phyloP scores from a whole-genome alignment of 2,888 invertebrate species.

The Macaria liturata region DNA sequence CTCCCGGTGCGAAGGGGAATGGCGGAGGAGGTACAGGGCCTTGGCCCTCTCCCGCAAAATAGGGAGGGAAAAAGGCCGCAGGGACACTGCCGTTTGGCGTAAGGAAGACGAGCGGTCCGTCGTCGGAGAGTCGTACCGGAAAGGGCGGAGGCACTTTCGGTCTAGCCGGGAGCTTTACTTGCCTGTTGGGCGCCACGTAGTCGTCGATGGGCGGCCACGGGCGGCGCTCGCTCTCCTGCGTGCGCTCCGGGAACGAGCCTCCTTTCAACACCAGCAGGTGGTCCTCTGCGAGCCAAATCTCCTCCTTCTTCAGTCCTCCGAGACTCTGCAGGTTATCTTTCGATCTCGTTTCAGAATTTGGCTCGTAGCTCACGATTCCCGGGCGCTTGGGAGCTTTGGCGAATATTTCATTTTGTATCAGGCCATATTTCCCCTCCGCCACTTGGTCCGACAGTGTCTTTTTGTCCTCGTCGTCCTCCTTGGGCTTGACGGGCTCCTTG shows the following conservation, averaged over 20 bases:
- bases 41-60: conserved; percentile 85
- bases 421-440: conserved; percentile 94
- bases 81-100: conserved; percentile 90
- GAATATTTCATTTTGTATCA: conserved; percentile 93
- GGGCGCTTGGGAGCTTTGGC: conserved; percentile 87
- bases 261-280: conserved; percentile 93
- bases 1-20: conserved; percentile 84
- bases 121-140: conserved; percentile 94
- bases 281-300: conserved; percentile 95
- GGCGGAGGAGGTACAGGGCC: conserved; percentile 78
- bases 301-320: conserved; percentile 92
- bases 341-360: conserved; percentile 90
- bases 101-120: conserved; percentile 94
- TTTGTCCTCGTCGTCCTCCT: conserved; percentile 87
- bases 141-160: conserved; percentile 96
- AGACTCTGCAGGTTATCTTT: conserved; percentile 90
- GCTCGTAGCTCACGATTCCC: conserved; percentile 91
- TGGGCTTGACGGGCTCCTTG: conserved; percentile 76
- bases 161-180: conserved; percentile 91
- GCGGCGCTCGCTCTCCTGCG: conserved; percentile 68
- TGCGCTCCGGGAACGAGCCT: conserved; percentile 86
- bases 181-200: conserved; percentile 91
- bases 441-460: conserved; percentile 95
- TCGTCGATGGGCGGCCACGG: conserved; percentile 93
- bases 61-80: conserved; percentile 86